These are phyloP conservation scores for Dasysyrphus tricinctus DNA, from an alignment of 2,888 invertebrate genomes.

Conservation along the genomic window DNA sequence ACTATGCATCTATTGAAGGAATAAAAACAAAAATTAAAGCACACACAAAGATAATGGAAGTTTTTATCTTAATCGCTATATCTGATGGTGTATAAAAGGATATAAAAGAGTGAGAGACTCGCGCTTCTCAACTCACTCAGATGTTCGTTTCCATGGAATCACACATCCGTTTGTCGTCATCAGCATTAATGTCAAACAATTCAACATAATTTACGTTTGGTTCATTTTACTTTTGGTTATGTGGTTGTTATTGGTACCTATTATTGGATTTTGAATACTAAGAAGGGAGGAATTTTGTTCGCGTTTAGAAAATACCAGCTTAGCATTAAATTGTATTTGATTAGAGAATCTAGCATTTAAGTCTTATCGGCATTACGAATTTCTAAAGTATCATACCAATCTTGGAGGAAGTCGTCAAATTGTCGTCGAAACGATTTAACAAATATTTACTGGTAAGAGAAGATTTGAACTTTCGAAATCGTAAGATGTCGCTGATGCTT, in stretches of 20 bases:
- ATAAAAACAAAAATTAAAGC: conserved; percentile 16
- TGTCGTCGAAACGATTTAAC: too few relatives aligned
- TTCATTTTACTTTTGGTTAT: conserved; percentile 3
- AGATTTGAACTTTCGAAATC: too few relatives aligned
- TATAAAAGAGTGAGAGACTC: conserved; percentile 16
- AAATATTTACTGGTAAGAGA: too few relatives aligned
- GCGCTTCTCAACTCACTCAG: conserved; percentile 3
- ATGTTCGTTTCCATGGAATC: conserved; percentile 57
- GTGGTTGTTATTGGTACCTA: neutral
- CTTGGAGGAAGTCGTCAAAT: too few relatives aligned
- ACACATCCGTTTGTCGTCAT: conserved; percentile 65
- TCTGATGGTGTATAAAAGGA: neutral
- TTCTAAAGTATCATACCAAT: too few relatives aligned
- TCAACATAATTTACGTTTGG: conserved; percentile 52
- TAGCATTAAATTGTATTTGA: neutral
- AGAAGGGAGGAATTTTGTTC: neutral
- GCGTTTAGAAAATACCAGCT: neutral
- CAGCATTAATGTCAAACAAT: conserved; percentile 45
- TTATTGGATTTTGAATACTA: neutral
- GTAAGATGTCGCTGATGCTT: too few relatives aligned
- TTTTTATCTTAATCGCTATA: conserved; percentile 54
- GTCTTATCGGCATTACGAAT: neutral
- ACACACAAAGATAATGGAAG: conserved; percentile 34
- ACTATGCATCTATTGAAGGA: neutral
- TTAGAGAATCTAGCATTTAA: neutral